A percentile compares a stretch with the other conserved stretches of the same genome.
Evolutionary conservation across 2,113 vertebrate species (phyloP).

Genomic region (Pelecanus crispus): DNA sequence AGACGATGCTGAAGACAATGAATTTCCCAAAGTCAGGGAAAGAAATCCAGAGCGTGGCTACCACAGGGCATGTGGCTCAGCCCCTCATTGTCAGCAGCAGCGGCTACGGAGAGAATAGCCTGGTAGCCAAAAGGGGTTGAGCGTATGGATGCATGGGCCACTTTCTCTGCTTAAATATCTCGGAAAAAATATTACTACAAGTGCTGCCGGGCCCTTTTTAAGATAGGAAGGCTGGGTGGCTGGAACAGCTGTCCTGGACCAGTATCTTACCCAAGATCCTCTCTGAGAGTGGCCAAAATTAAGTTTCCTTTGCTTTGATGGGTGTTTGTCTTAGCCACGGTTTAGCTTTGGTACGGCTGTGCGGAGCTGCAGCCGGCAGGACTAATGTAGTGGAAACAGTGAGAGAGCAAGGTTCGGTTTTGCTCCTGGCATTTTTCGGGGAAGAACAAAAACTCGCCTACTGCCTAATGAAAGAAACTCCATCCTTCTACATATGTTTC

Average conservation of each 20-base stretch:
- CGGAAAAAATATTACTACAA: not conserved
- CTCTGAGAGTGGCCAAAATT: not conserved
- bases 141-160: not conserved
- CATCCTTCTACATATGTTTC: not conserved
- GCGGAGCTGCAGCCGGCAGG: not conserved
- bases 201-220: not conserved
- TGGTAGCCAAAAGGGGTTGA: not conserved
- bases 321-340: not conserved
- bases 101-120: not conserved
- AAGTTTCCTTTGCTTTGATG: not conserved
- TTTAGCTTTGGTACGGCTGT: not conserved
- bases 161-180: not conserved
- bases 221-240: not conserved
- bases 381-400: not conserved
- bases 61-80: conserved; percentile 8
- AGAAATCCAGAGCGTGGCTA: conserved; percentile 40
- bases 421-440: not conserved
- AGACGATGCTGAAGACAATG: conserved; percentile 47
- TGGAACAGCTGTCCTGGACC: not conserved
- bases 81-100: not conserved
- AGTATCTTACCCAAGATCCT: not conserved
- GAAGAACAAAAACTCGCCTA: not conserved
- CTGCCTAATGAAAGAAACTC: not conserved
- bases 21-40: conserved; percentile 57
- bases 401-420: not conserved